Evolutionary conservation across 2,113 vertebrate species (phyloP).

Genomic region (Pogona vitticeps): DNA sequence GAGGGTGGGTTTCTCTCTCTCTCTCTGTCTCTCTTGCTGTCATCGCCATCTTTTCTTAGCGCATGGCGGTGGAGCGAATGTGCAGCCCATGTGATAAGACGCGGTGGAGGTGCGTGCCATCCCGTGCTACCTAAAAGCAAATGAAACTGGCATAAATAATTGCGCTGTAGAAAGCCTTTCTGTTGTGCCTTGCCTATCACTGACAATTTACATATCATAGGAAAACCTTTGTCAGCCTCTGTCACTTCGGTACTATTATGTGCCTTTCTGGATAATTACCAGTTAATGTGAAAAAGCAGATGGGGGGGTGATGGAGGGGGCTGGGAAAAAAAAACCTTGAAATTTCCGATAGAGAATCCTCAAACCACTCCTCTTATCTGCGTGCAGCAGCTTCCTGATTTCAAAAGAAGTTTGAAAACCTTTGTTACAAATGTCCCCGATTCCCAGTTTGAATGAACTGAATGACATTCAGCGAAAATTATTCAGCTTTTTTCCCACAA

Average conservation of each 20-base stretch:
- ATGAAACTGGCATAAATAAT: conserved; percentile 81
- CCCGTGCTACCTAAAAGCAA: conserved; percentile 76
- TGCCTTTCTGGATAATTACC: conserved; percentile 85
- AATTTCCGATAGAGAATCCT: conserved; percentile 85
- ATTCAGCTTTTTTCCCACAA: conserved; percentile 78
- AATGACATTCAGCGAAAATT: conserved; percentile 84
- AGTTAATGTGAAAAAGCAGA: conserved; percentile 85
- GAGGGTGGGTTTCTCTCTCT: background rate
- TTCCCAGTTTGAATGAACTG: conserved; percentile 82
- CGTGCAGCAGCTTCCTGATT: conserved; percentile 79
- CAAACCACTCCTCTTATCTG: conserved; percentile 83
- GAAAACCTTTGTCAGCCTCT: conserved; percentile 83
- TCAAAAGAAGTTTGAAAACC: conserved; percentile 86
- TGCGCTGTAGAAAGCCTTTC: conserved; percentile 77
- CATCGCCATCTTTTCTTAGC: conserved; percentile 37
- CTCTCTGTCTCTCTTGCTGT: background rate
- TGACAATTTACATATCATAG: conserved; percentile 86
- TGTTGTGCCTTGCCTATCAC: conserved; percentile 80
- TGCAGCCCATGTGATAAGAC: conserved; percentile 72
- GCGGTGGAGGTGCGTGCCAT: conserved; percentile 54
- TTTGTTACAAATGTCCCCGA: conserved; percentile 84
- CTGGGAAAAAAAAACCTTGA: conserved; percentile 72
- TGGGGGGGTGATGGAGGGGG: conserved; percentile 45
- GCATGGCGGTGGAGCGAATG: conserved; percentile 63
- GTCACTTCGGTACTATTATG: conserved; percentile 82